Evolutionary conservation across 2,888 invertebrate species (phyloP).

Genomic region (Petrolisthes manimaculis): DNA sequence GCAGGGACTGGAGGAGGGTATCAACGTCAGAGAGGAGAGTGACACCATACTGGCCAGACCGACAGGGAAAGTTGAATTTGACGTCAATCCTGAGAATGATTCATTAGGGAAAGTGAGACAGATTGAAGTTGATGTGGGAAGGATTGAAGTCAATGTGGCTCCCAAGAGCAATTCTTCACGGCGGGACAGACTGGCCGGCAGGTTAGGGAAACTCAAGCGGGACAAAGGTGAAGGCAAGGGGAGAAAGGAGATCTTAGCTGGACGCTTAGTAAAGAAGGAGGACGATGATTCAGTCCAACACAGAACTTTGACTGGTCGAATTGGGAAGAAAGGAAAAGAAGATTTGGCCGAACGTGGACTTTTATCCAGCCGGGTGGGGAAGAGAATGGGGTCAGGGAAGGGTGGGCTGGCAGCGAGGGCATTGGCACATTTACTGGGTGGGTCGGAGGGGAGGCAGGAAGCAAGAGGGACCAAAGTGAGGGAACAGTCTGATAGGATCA

Average conservation of each 20-base stretch:
- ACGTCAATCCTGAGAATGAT: not conserved
- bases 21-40: too few species aligned
- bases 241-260: not conserved
- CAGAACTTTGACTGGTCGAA: not conserved
- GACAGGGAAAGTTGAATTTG: too few species aligned
- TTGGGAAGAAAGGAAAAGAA: not conserved
- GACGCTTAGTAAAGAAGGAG: not conserved
- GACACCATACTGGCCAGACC: too few species aligned
- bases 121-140: not conserved
- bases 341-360: not conserved
- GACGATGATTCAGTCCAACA: not conserved
- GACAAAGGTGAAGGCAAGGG: not conserved
- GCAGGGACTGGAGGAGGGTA: too few species aligned
- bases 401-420: not conserved
- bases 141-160: not conserved
- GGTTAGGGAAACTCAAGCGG: not conserved
- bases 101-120: not conserved
- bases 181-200: not conserved
- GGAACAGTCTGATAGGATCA: not conserved
- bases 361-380: not conserved
- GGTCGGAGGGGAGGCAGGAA: not conserved
- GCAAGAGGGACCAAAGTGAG: not conserved
- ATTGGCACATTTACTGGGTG: not conserved
- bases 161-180: not conserved
- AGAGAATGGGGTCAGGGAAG: not conserved